A percentile compares a stretch with the other conserved stretches of the same genome.
Conservation (phyloP, 2,797 vertebrate species). For the Bovichtus variegatus region DNA sequence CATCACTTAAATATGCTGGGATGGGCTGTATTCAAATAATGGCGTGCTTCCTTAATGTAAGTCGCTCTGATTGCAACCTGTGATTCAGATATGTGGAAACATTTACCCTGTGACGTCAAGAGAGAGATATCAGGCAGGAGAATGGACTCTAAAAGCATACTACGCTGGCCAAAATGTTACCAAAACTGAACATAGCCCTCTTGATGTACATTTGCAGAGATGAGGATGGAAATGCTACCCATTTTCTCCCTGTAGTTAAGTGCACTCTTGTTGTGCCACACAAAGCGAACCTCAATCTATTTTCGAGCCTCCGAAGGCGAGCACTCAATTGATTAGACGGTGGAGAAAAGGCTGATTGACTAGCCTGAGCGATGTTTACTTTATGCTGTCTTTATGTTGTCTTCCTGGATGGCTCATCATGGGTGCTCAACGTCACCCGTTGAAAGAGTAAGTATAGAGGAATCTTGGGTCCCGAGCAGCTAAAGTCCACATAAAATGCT, state of each 20-base stretch:
- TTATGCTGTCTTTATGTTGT: slow-evolving; percentile 71
- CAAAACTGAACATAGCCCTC: slow-evolving; percentile 69
- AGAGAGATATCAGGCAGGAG: slow-evolving; percentile 7
- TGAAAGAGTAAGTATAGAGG: slow-evolving; percentile 64
- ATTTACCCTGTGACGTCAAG: slow-evolving; percentile 19
- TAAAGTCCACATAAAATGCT: slow-evolving; percentile 53
- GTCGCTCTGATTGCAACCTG: slow-evolving; percentile 19
- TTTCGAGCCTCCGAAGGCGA: slow-evolving; percentile 77
- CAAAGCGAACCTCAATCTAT: slow-evolving; percentile 78
- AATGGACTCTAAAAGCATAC: slow-evolving; percentile 68
- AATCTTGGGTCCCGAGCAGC: slow-evolving; percentile 38
- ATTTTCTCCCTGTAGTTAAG: slow-evolving; percentile 78
- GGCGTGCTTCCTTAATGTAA: slow-evolving; percentile 3
- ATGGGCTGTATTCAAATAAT: neutral
- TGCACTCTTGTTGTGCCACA: slow-evolving; percentile 79
- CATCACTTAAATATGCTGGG: neutral
- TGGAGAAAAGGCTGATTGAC: slow-evolving; percentile 73
- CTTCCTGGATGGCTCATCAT: slow-evolving; percentile 52
- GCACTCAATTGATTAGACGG: slow-evolving; percentile 80
- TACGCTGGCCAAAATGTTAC: slow-evolving; percentile 66
- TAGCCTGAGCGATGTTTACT: slow-evolving; percentile 66
- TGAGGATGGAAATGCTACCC: slow-evolving; percentile 69
- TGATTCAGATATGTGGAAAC: slow-evolving; percentile 38
- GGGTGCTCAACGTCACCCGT: slow-evolving; percentile 46
- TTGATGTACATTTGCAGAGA: slow-evolving; percentile 73